Base-by-base conservation (phyloP, 2,113 vertebrate species). In the Oxyura jamaicensis region DNA sequence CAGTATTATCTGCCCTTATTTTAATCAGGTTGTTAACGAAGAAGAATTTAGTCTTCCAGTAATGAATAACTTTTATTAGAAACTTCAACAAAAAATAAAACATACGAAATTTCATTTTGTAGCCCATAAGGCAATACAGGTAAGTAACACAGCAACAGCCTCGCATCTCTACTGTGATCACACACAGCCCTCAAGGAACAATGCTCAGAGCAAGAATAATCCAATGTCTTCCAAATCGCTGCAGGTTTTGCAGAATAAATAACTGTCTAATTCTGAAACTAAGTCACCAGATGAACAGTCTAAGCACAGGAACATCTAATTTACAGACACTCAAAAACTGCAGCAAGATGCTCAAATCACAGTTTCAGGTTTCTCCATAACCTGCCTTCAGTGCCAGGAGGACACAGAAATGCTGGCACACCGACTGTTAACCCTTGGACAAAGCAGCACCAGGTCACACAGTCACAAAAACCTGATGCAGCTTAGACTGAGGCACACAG, bases 331-430 rank as follows among this genome's bases (percentile, higher is more conserved):
- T 44, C 46, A 81, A 55, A 83, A 86, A 18, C 4, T 58, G 62
- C 36, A 68, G 35, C 1, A 0, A 33, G 33, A 72, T 21, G 55
- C 56, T 77, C 56, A 62, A 71, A 74, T 65, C 58, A 76, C 35
- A 75, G 55, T 71, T 48, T 26, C 77, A 78, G 26, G 26, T 60
- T 84, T 60, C 53, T 52, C 65, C 60, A 90, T 4, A 31, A 91
- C 13, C 39, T 63, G 56, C 39, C 52, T 67, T 58, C 41, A 33
- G 48, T 39, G 53, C 83, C 93, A 73, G 16, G 2, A 25, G 33
- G 35, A 42, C n/a, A 23, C 0, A 65, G 5, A 26, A 68, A 7
- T 17, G 42, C 33, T n/a, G 1, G 44, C 0, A 53, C 2, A 26
- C 16, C 17, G 28, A 48, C 3, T 31, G 52, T 28, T 31, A 8